Base-by-base conservation (phyloP, 2,797 vertebrate genomes). In the Phrynocephalus vlangalii region DNA sequence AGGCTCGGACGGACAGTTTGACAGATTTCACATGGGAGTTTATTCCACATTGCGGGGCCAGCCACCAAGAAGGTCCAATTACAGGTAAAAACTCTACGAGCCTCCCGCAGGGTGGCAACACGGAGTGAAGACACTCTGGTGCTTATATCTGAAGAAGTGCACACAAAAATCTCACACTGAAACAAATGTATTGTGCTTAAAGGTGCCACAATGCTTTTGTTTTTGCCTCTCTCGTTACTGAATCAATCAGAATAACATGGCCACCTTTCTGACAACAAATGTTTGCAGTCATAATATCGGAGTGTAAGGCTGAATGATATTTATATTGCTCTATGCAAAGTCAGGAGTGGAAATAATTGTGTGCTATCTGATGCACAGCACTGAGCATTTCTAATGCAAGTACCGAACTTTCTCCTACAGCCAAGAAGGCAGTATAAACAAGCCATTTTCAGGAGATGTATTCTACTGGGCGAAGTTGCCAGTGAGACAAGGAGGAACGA, bases 301-400 rank as follows among this genome's bases (percentile, higher is more conserved):
- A 85, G 90, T 86, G 20, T 85, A 77, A n/a, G 20, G 50, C 48
- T 77, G 89, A 83, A 71, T 87, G 84, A 93, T 90, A 83, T 89
- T 89, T 66, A 90, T 89, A 91, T 92, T 76, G 90, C 79, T 95
- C 68, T 82, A 52, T 83, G n/a, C 82, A 71, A 79, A 11, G 3
- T 44, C 88, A 87, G 87, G 86, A 90, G 63, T 63, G 70, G 86
- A 91, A 88, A 92, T 84, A 90, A 86, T 89, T 92, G 77, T 92
- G 77, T 71, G 89, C 77, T 82, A 68, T 87, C 44, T 90, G 83
- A 88, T 90, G 90, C 94, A 94, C 85, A 60, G 89, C 93, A 88
- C 86, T 72, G 84, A 91, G 86, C 63, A 82, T 89, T 79, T 87
- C 89, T 89, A 78, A 1, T 83, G n/a, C 66, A 93, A 93, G 63